Evolutionary conservation across 2,888 invertebrate species (phyloP), one percentile per base, ranked within the genome.

Genomic region (Acholoe squamosa): DNA sequence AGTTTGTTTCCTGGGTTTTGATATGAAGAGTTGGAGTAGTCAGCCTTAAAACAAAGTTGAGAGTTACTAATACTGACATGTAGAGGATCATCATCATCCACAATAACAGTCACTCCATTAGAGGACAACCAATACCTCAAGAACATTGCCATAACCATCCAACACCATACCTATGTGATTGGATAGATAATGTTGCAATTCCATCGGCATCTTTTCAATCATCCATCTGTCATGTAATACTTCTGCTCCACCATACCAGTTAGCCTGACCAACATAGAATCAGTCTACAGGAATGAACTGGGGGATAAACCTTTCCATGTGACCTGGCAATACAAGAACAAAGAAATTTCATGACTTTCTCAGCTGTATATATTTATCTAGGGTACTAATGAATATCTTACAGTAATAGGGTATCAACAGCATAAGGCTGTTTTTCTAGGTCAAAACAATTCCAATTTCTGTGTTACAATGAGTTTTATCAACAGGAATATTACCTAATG

Each of bases 241-340:
- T 92, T 98, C 97, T 0, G 98, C 98, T 0, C 98, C 98, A 0
- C 98, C 98, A 94, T 98, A 97, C 98, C 98, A 97, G 93, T 97
- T 96, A 7, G 93, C 84, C 25, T 31, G 76, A 52, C 84, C 51
- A 67, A 92, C 84, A 51, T 89, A 43, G 77, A 90, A 92, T 1
- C 77, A 61, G 56, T 84, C 90, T 0, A 14, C 0, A 0, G 61
- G 88, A 22, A 19, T 43, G 25, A 84, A 84, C 28, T 16, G 10
- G 1, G n/a, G 3, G 84, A 84, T 25, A 43, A 43, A 22, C 43
- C 43, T 43, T 12, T 43, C 84, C 84, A 84, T 28, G 52, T 84
- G 10, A 84, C 34, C 84, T 84, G n/a, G 43, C 43, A 43, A 43
- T 43, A 43, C 19, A 28, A 28, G 28, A 61, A 61, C 19, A 61